A percentile compares a stretch with the other conserved stretches of the same genome.
Evolutionary conservation across 2,797 vertebrate genomes (phyloP).

Genomic region (Gymnoscopelus microlampas): DNA sequence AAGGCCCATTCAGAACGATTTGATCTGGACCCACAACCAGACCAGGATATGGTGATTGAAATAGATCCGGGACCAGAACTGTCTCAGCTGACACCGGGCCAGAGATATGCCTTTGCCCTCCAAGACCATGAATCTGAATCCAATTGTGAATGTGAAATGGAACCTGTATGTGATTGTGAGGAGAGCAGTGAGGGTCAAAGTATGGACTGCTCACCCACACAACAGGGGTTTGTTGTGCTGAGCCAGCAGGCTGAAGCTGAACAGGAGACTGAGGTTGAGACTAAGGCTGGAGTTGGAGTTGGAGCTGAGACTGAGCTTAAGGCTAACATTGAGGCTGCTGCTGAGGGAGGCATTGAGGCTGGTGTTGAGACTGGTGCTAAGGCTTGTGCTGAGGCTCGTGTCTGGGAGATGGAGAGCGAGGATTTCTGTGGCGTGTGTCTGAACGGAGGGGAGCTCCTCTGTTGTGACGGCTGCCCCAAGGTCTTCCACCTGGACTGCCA

Average conservation of each 20-base stretch:
- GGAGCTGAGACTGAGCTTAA: too few species aligned
- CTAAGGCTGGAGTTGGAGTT: too few species aligned
- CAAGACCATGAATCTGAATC: slow-evolving; percentile 41
- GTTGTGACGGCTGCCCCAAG: slow-evolving; percentile 95
- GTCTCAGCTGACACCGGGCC: slow-evolving; percentile 27
- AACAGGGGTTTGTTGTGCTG: slow-evolving; percentile 2
- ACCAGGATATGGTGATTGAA: slow-evolving; percentile 57
- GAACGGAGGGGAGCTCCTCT: slow-evolving; percentile 94
- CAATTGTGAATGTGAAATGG: slow-evolving; percentile 19
- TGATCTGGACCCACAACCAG: slow-evolving; percentile 64
- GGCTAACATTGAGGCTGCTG: too few species aligned
- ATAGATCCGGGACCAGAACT: slow-evolving; percentile 60
- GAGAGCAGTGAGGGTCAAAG: slow-evolving; percentile 15
- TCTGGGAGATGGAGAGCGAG: slow-evolving; percentile 86
- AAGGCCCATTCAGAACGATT: slow-evolving; percentile 57
- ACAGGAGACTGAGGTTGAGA: background rate
- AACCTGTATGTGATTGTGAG: slow-evolving; percentile 16
- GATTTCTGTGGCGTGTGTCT: slow-evolving; percentile 97
- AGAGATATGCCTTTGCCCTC: slow-evolving; percentile 10
- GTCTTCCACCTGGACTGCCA: slow-evolving; percentile 95
- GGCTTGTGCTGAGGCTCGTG: slow-evolving; percentile 33
- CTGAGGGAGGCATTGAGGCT: too few species aligned
- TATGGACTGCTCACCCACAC: slow-evolving; percentile 5
- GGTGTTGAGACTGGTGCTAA: too few species aligned
- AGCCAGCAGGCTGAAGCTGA: slow-evolving; percentile 10